These are phyloP conservation scores for Lepas anatifera DNA, from an alignment of 2,888 invertebrate genomes.

Conservation along the genomic window DNA sequence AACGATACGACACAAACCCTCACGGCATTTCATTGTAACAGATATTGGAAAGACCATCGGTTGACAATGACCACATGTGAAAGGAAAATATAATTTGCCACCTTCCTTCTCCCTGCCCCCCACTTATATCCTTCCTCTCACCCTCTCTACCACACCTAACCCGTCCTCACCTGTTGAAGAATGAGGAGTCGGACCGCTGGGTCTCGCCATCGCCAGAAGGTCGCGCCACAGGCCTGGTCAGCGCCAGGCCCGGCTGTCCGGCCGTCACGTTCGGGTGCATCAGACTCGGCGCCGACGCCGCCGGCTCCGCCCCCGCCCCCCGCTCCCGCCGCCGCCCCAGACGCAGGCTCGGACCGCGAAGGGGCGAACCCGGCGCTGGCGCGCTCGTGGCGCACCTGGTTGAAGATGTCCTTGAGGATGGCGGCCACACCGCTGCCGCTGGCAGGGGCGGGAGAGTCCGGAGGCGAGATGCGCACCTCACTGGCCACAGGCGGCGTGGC, in stretches of 20 bases:
- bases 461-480: not conserved
- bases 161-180: conserved; percentile 4
- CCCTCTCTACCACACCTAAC: too few relatives aligned
- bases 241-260: conserved; percentile 9
- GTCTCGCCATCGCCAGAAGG: not conserved
- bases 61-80: too few relatives aligned
- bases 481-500: not conserved
- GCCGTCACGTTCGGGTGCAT: conserved; percentile 13
- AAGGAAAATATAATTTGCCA: too few relatives aligned
- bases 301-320: not conserved
- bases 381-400: conserved; percentile 10
- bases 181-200: conserved; percentile 1
- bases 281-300: not conserved
- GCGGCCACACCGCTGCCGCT: not conserved
- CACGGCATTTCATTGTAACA: too few relatives aligned
- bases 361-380: conserved; percentile 7
- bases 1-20: too few relatives aligned
- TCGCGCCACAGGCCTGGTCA: not conserved
- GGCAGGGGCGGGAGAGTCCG: not conserved
- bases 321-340: not conserved
- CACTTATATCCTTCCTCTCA: too few relatives aligned
- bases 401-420: conserved; percentile 9
- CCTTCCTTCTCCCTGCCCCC: too few relatives aligned
- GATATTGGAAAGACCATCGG: too few relatives aligned
- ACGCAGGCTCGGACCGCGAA: not conserved